phyloP scores from a whole-genome alignment of 1,140 invertebrate species.

The Papilio machaon region DNA sequence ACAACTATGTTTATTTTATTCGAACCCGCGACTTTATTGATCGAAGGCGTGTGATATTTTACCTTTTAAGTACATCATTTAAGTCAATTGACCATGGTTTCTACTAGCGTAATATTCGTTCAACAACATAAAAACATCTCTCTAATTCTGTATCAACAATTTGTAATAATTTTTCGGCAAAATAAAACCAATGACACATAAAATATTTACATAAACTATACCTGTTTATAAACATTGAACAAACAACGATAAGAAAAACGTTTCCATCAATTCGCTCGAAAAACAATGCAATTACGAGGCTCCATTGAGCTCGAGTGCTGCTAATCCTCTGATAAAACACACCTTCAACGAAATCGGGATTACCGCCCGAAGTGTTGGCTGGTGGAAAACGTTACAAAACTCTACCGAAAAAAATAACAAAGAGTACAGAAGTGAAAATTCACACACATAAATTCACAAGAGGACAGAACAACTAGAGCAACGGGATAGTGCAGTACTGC shows the following conservation, averaged over 20 bases:
- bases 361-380: not conserved
- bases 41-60: no score
- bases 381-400: not conserved
- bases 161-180: no score
- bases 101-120: no score
- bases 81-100: no score
- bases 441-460: not conserved
- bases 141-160: no score
- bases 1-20: no score
- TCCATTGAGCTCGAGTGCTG: conserved; percentile 13
- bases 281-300: conserved; percentile 14
- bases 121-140: not conserved
- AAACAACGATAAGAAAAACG: conserved; percentile 27
- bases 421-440: not conserved
- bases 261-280: conserved; percentile 21
- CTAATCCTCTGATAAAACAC: conserved; percentile 26
- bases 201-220: not conserved
- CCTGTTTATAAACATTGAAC: not conserved
- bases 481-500: no score
- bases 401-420: conserved; percentile 7
- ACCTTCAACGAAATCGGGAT: conserved; percentile 18
- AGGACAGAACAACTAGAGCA: no score
- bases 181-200: no score
- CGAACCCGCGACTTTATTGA: no score
- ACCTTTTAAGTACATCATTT: no score